Conservation (phyloP, 2,888 invertebrate genomes). For the Tiphia femorata region DNA sequence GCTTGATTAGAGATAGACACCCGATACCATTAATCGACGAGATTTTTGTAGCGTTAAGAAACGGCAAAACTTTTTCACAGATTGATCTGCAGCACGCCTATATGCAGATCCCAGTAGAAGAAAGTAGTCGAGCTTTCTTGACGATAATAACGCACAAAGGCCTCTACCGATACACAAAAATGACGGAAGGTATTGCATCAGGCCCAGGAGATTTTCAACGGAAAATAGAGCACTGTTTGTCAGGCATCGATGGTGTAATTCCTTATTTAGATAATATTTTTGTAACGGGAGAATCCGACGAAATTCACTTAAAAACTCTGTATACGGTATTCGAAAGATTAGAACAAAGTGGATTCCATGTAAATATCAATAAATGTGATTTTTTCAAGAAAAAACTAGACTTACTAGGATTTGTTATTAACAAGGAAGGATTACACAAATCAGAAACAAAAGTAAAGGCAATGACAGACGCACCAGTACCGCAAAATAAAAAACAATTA, state of each 20-base stretch:
- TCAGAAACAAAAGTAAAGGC: conserved; percentile 33
- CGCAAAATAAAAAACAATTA: conserved; percentile 35
- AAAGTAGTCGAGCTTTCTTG: conserved; percentile 11
- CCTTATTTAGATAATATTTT: conserved; percentile 16
- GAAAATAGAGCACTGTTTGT: conserved; percentile 15
- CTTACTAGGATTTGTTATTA: conserved; percentile 44
- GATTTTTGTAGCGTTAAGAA: conserved; percentile 41
- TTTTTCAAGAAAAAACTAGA: conserved; percentile 39
- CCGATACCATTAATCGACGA: conserved; percentile 43
- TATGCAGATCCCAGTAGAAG: conserved; percentile 20
- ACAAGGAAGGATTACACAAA: conserved; percentile 41
- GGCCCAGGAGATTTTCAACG: conserved; percentile 24
- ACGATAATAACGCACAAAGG: conserved; percentile 29
- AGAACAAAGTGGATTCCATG: conserved; percentile 1
- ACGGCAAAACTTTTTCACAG: conserved; percentile 44
- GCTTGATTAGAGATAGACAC: conserved; percentile 43
- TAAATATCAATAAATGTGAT: conserved; percentile 38
- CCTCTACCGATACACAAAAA: conserved; percentile 20
- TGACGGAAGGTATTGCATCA: conserved; percentile 25
- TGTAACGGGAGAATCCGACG: neutral
- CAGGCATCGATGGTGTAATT: neutral
- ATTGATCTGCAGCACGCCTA: conserved; percentile 34
- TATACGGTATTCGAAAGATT: conserved; percentile 8
- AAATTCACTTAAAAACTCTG: conserved; percentile 9
- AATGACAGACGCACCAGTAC: conserved; percentile 37